Evolutionary conservation across 2,797 vertebrate genomes (phyloP).

Genomic region (Avahi laniger): DNA sequence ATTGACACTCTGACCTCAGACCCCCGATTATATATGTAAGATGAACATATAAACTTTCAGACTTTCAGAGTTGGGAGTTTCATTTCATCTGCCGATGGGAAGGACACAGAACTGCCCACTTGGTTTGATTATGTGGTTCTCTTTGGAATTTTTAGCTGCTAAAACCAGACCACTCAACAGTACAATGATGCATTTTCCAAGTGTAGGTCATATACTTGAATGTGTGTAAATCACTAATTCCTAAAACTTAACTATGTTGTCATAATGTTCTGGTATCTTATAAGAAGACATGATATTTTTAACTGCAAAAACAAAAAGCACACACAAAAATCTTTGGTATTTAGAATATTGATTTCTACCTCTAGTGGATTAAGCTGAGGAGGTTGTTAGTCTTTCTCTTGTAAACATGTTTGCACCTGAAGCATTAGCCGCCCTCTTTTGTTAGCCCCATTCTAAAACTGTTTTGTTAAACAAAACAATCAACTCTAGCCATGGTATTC

Average conservation of each 20-base stretch:
- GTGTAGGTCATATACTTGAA: not conserved
- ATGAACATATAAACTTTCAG: not conserved
- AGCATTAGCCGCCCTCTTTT: not conserved
- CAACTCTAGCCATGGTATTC: slow-evolving; percentile 5
- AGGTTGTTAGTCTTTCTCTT: not conserved
- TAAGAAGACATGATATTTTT: slow-evolving; percentile 11
- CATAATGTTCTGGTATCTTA: not conserved
- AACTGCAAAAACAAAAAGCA: not conserved
- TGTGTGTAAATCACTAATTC: not conserved
- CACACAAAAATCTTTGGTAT: not conserved
- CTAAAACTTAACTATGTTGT: not conserved
- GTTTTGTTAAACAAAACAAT: slow-evolving; percentile 23
- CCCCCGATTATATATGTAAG: slow-evolving; percentile 94
- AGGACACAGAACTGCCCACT: not conserved
- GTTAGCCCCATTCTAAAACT: slow-evolving; percentile 22
- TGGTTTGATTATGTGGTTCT: not conserved
- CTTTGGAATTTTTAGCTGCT: slow-evolving; percentile 8
- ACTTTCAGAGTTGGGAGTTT: not conserved
- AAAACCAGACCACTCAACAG: not conserved
- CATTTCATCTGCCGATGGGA: not conserved
- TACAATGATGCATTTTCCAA: not conserved
- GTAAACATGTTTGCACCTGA: not conserved
- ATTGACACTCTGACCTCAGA: slow-evolving; percentile 92
- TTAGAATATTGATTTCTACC: not conserved
- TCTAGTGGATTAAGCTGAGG: not conserved